Evolutionary conservation across 1,140 invertebrate species (phyloP).

Genomic region (Ganaspis sp.): DNA sequence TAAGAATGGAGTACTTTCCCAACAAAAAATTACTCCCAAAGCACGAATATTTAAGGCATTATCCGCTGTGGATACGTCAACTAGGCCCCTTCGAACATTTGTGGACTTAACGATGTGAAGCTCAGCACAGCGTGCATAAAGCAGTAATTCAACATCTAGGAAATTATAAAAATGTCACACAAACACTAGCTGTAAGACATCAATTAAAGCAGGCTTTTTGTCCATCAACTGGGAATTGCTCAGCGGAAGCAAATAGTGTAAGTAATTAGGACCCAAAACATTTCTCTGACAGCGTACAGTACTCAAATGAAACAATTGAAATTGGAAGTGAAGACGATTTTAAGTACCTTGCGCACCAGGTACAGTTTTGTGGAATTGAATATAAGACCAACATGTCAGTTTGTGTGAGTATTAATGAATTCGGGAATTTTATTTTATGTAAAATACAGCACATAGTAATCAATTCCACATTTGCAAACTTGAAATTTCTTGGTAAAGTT

Average conservation of each 20-base stretch:
- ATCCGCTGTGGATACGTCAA: background rate
- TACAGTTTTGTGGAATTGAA: background rate
- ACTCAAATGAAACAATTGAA: background rate
- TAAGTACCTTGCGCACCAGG: background rate
- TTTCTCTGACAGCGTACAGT: background rate
- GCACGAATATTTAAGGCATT: constrained; percentile 33
- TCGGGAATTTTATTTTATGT: no score
- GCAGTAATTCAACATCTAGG: constrained; percentile 28
- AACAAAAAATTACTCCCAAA: background rate
- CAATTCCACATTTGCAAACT: no score
- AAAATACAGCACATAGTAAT: no score
- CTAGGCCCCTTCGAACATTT: constrained; percentile 21
- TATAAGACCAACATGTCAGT: background rate
- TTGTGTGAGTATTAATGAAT: no score
- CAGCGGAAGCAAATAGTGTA: no score
- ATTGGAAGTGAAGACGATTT: no score
- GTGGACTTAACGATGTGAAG: constrained; percentile 36
- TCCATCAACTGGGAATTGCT: background rate
- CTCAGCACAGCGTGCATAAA: constrained; percentile 37
- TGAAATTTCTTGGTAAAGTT: no score
- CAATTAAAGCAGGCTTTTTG: constrained; percentile 31
- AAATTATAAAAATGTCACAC: constrained; percentile 40
- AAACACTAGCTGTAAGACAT: constrained; percentile 31
- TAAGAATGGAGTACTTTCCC: constrained; percentile 26
- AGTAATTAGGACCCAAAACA: background rate